Conservation (phyloP, 53 echinoderm and acorn worm genomes). For the Echinarachnius parma region DNA sequence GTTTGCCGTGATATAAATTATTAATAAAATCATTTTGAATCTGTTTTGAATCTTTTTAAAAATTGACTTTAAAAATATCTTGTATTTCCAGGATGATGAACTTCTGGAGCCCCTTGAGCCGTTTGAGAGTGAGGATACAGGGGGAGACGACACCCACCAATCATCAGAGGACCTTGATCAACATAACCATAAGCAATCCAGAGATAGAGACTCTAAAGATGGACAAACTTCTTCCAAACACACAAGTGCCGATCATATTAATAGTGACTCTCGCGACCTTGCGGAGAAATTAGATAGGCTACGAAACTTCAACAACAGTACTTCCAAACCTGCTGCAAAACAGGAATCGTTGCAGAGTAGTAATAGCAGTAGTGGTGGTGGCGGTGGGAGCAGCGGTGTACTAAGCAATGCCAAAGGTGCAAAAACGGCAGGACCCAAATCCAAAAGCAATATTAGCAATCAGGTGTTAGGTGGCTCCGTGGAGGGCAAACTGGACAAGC, state of each 20-base stretch:
- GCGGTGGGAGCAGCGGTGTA: too few relatives aligned
- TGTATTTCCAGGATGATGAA: conserved; percentile 27
- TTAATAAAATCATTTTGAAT: too few relatives aligned
- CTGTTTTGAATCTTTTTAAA: too few relatives aligned
- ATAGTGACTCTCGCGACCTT: conserved; percentile 33
- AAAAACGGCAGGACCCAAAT: conserved; percentile 53
- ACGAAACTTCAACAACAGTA: conserved; percentile 39
- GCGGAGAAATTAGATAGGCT: conserved; percentile 42
- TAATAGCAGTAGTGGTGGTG: conserved; percentile 13
- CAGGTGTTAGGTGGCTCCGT: not conserved
- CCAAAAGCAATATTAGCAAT: conserved; percentile 45
- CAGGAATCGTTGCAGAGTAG: conserved; percentile 12
- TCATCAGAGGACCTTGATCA: conserved; percentile 13
- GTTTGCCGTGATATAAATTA: too few relatives aligned
- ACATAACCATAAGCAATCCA: conserved; percentile 44
- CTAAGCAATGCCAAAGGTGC: conserved; percentile 51
- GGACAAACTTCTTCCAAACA: conserved; percentile 38
- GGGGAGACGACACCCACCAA: too few relatives aligned
- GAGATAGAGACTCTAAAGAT: conserved; percentile 52
- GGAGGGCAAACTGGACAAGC: conserved; percentile 21
- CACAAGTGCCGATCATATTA: conserved; percentile 37
- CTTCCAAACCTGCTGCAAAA: conserved; percentile 34
- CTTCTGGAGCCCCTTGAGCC: conserved; percentile 4
- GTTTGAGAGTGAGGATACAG: not conserved
- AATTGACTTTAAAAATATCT: too few relatives aligned